Conservation (phyloP, 2,888 invertebrate species). For the Eurytoma adleriae region DNA sequence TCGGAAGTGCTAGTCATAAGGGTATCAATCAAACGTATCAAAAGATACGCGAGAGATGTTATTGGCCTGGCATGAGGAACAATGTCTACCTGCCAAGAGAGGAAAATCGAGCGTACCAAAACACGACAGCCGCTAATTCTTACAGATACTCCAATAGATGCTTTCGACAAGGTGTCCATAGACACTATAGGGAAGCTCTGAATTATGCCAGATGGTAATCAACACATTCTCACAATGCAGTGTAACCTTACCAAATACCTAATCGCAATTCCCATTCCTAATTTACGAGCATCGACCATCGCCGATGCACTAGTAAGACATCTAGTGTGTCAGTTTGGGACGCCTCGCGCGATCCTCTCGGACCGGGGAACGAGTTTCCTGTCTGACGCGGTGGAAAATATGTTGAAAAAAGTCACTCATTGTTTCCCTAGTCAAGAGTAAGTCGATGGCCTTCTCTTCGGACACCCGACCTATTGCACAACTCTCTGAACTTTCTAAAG, state of each 20-base stretch:
- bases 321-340: background rate
- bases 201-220: no score
- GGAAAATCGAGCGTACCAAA: slow-evolving; percentile 51
- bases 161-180: slow-evolving; percentile 55
- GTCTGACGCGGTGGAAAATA: background rate
- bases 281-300: no score
- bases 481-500: slow-evolving; percentile 49
- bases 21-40: slow-evolving; percentile 19
- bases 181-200: background rate
- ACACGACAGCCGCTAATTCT: slow-evolving; percentile 57
- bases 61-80: slow-evolving; percentile 55
- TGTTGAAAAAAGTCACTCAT: no score
- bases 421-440: no score
- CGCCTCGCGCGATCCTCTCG: background rate
- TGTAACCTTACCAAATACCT: no score
- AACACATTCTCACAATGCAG: no score
- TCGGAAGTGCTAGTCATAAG: background rate
- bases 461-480: slow-evolving; percentile 51
- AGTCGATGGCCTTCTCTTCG: background rate
- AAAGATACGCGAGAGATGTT: slow-evolving; percentile 46
- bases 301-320: background rate
- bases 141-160: slow-evolving; percentile 53
- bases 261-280: no score
- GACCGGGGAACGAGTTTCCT: slow-evolving; percentile 26
- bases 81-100: slow-evolving; percentile 58